Base-by-base conservation (phyloP, 1,140 invertebrate species). In the Lucilia sericata region DNA sequence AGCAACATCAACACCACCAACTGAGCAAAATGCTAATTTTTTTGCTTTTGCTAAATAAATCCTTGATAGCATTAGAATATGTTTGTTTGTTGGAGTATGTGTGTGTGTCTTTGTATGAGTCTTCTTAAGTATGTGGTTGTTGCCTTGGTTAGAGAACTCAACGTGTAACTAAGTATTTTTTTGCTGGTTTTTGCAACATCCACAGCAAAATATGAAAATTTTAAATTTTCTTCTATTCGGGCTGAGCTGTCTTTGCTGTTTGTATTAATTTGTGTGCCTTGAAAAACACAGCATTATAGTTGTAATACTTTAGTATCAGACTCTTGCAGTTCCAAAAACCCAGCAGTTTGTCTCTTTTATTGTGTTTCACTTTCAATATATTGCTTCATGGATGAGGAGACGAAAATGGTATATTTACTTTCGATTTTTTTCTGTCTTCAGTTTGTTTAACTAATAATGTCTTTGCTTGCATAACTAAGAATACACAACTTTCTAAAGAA, bases 11-110 rank as follows among this genome's bases (percentile, higher is more conserved):
- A 13, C 60, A 70, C 21, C 65, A 21, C 65, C 65, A 70, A 21
- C 65, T 70, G 65, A 12, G 65, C 21, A 12, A 70, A 70, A 80
- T 80, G 76, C 76, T 80, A 80, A 80, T 80, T 80, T 80, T 36
- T 76, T 76, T 76, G 12, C 34, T 76, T 65, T 25, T 70, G 65
- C 65, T 70, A 70, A 70, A 25, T 70, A 70, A 70, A 70, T 70
- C 65, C 65, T 70, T 21, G n/a, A 9, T 9, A 9, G 19, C n/a
- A n/a, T 70, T 25, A 10, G n/a, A 21, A 25, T 13, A 25, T 80
- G 21, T 30, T 49, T 80, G 76, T 78, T 30, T 30, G 25, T 3
- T 30, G 1, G 3, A 30, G 5, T 76, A 14, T 42, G 36, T 78
- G 36, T 42, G 34, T n/a, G 13, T 47, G n/a, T 19, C 19, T 30